These are phyloP conservation scores for Muscicapa adusta DNA, from an alignment of 2,113 vertebrate species.

Conservation along the genomic window DNA sequence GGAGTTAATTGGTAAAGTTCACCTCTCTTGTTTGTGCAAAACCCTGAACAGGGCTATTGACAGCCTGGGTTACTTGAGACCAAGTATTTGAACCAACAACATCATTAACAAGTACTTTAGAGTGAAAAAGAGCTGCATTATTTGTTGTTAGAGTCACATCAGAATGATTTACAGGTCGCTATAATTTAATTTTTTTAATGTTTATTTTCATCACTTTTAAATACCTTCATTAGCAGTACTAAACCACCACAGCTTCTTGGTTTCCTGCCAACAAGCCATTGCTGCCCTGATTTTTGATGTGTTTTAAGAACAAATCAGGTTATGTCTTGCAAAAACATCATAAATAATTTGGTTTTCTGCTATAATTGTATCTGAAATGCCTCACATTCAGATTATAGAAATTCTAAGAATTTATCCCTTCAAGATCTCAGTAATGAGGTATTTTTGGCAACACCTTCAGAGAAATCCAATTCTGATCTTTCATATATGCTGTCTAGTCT, in stretches of 20 bases:
- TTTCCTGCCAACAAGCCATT: not conserved
- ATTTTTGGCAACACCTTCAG: not conserved
- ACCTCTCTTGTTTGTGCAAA: not conserved
- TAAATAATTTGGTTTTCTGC: slow-evolving; percentile 17
- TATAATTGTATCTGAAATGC: not conserved
- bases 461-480: slow-evolving; percentile 22
- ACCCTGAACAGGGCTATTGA: not conserved
- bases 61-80: not conserved
- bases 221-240: not conserved
- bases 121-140: not conserved
- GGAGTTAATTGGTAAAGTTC: not conserved
- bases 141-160: not conserved
- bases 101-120: not conserved
- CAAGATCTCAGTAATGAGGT: not conserved
- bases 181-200: not conserved
- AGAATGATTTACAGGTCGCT: not conserved
- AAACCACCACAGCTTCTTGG: not conserved
- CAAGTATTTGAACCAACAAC: not conserved
- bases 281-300: not conserved
- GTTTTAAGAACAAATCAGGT: slow-evolving; percentile 1
- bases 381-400: not conserved
- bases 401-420: not conserved
- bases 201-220: not conserved
- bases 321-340: not conserved
- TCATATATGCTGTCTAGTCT: not conserved